phyloP scores from a whole-genome alignment of 2,797 vertebrate species.

The Pristis pectinata region DNA sequence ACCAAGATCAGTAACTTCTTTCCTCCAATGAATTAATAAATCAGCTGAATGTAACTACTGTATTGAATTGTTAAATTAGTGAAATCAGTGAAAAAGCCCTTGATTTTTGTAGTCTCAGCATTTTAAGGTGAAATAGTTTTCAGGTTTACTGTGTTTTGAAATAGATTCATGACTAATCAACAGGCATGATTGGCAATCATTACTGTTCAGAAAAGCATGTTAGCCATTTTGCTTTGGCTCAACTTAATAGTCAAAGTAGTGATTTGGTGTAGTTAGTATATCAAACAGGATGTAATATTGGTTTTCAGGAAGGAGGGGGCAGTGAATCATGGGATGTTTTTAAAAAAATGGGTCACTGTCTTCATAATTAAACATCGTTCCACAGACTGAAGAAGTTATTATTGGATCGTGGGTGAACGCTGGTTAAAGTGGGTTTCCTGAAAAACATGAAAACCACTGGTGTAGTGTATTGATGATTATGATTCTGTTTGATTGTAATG shows the following conservation, averaged over 20 bases:
- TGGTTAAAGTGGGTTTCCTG: no score
- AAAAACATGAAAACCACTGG: background rate
- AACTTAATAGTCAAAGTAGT: background rate
- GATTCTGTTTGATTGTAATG: background rate
- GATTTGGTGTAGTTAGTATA: background rate
- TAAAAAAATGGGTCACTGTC: no score
- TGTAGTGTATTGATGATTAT: background rate
- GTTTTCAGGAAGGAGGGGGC: no score
- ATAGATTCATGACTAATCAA: background rate
- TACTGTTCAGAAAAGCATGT: background rate
- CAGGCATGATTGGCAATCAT: background rate
- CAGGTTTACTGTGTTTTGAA: background rate
- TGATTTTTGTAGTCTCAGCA: background rate
- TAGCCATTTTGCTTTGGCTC: background rate
- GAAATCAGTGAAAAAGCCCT: background rate
- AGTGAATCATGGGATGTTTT: no score
- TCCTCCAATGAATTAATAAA: background rate
- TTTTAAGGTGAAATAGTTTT: background rate
- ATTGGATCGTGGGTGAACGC: no score
- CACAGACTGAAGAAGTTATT: no score
- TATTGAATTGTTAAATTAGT: background rate
- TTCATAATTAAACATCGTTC: no score
- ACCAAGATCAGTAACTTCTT: background rate
- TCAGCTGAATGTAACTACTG: background rate
- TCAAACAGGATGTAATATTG: background rate